Evolutionary conservation across 1,140 invertebrate genomes (phyloP), one percentile per base, ranked within the genome.

Genomic region (Pogonognathellus flavescens): DNA sequence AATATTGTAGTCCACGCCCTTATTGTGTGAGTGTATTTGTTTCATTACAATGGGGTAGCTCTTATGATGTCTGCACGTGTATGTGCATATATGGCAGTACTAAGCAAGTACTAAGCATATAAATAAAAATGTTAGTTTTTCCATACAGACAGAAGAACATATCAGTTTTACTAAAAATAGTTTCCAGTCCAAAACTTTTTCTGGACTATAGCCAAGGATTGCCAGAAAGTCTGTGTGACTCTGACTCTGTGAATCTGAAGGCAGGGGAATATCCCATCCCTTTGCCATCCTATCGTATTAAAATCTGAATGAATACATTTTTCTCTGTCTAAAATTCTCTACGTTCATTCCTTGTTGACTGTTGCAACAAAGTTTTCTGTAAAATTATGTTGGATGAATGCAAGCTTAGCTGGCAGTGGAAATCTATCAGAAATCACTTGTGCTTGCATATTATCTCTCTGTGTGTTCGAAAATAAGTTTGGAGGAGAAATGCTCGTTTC

Each of bases 231-330:
- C 70, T 76, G 25, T 50, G 70, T 31, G 20, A 66, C 60, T 72
- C 16, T 31, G 25, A 76, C 31, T 72, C 25, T 41, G 31, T 49
- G 25, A 50, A 76, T 76, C 41, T 76, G 70, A 50, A 76, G 25
- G 70, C 22, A 76, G 9, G 25, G 4, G 25, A 9, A 76, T 49
- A 49, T 76, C 31, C 41, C 49, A 76, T 76, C 31, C 25, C 25
- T 25, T 41, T 25, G 62, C 62, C 62, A 76, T 76, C 70, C 70
- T 76, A 76, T 76, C 70, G 25, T 76, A 76, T 76, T 76, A 76
- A 76, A 76, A 76, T 76, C 70, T 49, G 70, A 76, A 76, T 76
- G 70, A 76, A 76, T 76, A 76, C 70, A 50, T 76, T 76, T 76
- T 41, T 50, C 70, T 76, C 31, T 50, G 70, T 76, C 70, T 41